Evolutionary conservation across 2,113 vertebrate genomes (phyloP), one percentile per base, ranked within the genome.

Genomic region (Falcunculus frontatus): DNA sequence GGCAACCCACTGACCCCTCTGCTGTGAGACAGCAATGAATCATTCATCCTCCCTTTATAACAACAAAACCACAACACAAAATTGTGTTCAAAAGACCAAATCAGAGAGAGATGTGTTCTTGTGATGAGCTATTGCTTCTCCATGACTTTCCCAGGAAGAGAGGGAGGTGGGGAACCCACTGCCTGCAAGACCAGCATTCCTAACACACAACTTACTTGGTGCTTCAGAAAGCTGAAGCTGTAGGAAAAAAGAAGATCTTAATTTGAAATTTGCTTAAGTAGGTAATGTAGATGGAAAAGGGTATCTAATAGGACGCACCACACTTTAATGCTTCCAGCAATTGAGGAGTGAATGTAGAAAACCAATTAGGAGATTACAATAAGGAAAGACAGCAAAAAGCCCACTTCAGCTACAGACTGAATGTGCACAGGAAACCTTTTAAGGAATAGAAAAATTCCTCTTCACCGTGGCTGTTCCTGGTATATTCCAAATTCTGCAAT

Each of bases 1-100:
- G 70, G 90, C 0, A 6, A 93, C 90, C 82, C 3, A 18, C 55
- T 75, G 92, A 95, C 95, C 93, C 59, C 41, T 87, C 41, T 0
- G 10, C 94, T 68, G 84, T 11, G 57, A 90, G 91, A 64, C 8
- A 68, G 87, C 77, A 69, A 92, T 84, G 93, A 95, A 92, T 93
- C 85, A 88, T 60, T 91, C 90, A 70, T 68, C 19, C 39, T 77
- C 52, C 67, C 4, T 0, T 46, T 75, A 20, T 4, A 92, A 46
- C 79, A 89, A 84, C 78, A 73, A 65, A 85, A 57, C 46, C 67
- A 85, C 65, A 56, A 32, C 11, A 64, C 50, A 29, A 37, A 77
- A 82, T 52, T 7, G 18, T 59, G 11, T 35, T 75, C 72, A 52
- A 59, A 68, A 56, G 23, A 83, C n/a, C 27, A 49, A n/a, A 53